A percentile compares a stretch with the other conserved stretches of the same genome.
phyloP scores from a whole-genome alignment of 2,888 invertebrate species.

The Hirtodrosophila trivittata region DNA sequence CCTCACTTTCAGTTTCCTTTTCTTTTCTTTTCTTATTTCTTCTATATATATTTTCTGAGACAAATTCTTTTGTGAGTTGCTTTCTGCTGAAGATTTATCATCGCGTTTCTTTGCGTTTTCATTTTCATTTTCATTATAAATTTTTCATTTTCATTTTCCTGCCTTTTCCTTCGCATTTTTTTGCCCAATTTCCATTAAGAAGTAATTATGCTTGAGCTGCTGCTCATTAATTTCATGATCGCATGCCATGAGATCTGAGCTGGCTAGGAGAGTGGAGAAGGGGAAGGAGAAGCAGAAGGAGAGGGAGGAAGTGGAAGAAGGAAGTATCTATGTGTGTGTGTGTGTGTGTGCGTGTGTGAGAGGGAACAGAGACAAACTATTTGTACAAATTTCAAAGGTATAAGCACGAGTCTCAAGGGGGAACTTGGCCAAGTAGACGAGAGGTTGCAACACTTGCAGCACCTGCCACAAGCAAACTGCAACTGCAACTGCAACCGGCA shows the following conservation, averaged over 20 bases:
- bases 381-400: constrained; percentile 29
- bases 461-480: constrained; percentile 33
- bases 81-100: constrained; percentile 4
- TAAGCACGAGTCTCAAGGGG: constrained; percentile 47
- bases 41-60: too few relatives aligned
- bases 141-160: constrained; percentile 43
- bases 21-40: constrained; percentile 2
- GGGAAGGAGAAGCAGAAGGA: neutral
- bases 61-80: constrained; percentile 5
- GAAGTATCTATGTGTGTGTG: too few relatives aligned
- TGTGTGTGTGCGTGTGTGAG: too few relatives aligned
- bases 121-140: constrained; percentile 25
- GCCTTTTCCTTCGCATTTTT: constrained; percentile 21
- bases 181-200: constrained; percentile 79
- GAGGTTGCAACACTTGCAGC: constrained; percentile 70
- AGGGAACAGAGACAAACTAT: constrained; percentile 17
- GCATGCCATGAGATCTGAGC: constrained; percentile 72
- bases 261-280: constrained; percentile 25
- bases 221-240: constrained; percentile 78
- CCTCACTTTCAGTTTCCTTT: too few relatives aligned
- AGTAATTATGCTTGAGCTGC: constrained; percentile 68
- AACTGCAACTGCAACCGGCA: constrained; percentile 23
- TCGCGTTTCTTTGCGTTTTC: constrained; percentile 21
- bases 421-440: constrained; percentile 26
- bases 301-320: neutral